Base-by-base conservation (phyloP, 1,140 invertebrate genomes). In the Ceratina australensis region DNA sequence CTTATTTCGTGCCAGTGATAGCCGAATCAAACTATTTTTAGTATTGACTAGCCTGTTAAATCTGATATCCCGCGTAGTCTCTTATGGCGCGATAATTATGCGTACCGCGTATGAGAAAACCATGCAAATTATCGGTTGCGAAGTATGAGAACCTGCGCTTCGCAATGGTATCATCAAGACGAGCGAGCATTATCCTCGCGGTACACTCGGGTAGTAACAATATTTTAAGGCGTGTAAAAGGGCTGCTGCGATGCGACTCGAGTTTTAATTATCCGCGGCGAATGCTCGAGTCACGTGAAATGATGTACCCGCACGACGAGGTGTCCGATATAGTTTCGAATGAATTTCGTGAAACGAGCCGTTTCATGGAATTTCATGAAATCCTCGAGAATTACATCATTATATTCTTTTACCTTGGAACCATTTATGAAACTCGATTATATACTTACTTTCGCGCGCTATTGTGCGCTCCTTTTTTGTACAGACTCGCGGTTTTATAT, bases 111-210 rank as follows among this genome's bases (percentile, higher is more conserved):
- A 28, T 7, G 24, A 3, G 50, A 26, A 68, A 54, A 54, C 26
- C 47, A 0, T 7, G 50, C 10, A 56, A 74, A 74, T 74, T 74
- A 56, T 56, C 22, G 22, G 18, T 64, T 52, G 0, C 50, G 16
- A 54, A 54, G 12, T 3, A 54, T 54, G 33, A 5, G 33, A 42
- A 42, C 33, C 33, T 10, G 33, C 33, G 10, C 33, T 42, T 42
- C 33, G 33, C 33, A 5, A 42, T 3, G 13, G 24, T 49, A 15
- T 47, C 57, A 50, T 52, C 33, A 4, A 3, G 16, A 24, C 61
- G n/a, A 22, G 8, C 57, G 60, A 8, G 49, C 60, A 18, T 56
- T 47, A 56, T 65, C n/a, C 16, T n/a, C 24, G 0, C 3, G 1
- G 59, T 42, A 33, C 18, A 54, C 52, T 57, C 2, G 10, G 18